These are phyloP conservation scores for Prenolepis imparis DNA, from an alignment of 2,888 invertebrate genomes.

Conservation along the genomic window DNA sequence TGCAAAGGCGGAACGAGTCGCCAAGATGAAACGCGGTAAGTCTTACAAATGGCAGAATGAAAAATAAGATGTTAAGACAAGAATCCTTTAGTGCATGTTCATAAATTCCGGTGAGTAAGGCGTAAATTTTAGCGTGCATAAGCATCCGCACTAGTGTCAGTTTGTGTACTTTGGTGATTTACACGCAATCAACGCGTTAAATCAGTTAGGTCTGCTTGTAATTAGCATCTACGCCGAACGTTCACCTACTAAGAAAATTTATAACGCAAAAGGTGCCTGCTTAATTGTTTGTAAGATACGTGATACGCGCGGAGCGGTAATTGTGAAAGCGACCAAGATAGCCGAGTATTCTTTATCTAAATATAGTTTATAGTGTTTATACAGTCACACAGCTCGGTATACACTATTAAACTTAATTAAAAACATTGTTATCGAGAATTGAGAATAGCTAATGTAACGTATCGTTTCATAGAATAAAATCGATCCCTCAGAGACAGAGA, in stretches of 20 bases:
- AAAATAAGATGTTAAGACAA: constrained; percentile 49
- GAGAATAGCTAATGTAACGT: not conserved
- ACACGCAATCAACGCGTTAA: constrained; percentile 63
- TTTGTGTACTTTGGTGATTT: constrained; percentile 61
- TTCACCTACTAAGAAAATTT: constrained; percentile 62
- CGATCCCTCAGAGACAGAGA: not conserved
- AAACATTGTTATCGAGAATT: not conserved
- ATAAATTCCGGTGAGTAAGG: constrained; percentile 56
- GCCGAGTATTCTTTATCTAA: constrained; percentile 51
- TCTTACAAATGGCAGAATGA: constrained; percentile 47
- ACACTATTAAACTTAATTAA: constrained; percentile 18
- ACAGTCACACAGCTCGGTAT: not conserved
- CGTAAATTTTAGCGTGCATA: constrained; percentile 63
- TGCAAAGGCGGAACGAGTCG: constrained; percentile 16
- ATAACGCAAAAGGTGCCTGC: constrained; percentile 48
- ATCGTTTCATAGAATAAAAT: not conserved
- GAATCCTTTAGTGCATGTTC: constrained; percentile 48
- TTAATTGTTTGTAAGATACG: constrained; percentile 62
- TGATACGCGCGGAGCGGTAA: constrained; percentile 40
- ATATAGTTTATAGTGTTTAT: not conserved
- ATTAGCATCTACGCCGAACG: constrained; percentile 62
- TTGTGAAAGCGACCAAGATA: constrained; percentile 61
- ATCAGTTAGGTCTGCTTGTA: constrained; percentile 68
- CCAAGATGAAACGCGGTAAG: constrained; percentile 48
- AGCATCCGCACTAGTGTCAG: constrained; percentile 56